Conservation (phyloP, 2,113 vertebrate genomes). For the Dicaeum eximium region DNA sequence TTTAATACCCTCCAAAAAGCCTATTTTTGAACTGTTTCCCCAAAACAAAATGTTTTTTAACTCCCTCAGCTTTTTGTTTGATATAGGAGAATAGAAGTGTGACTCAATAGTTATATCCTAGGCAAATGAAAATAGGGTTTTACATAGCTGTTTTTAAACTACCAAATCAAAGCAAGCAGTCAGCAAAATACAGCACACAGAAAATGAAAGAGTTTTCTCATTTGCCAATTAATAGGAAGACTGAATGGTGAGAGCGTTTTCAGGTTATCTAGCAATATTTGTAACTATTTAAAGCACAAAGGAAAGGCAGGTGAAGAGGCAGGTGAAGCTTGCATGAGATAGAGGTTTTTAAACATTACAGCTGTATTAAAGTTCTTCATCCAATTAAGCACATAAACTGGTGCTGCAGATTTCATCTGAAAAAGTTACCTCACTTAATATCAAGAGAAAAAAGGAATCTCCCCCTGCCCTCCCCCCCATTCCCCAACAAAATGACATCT, state of each 20-base stretch:
- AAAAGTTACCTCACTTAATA: not conserved
- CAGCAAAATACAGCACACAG: not conserved
- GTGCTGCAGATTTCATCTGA: not conserved
- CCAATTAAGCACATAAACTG: not conserved
- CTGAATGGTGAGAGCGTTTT: not conserved
- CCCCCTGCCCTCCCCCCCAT: fast-evolving
- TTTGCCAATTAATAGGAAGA: not conserved
- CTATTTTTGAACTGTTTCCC: not conserved
- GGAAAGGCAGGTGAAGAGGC: not conserved
- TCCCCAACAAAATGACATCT: too few species aligned
- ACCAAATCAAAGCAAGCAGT: not conserved
- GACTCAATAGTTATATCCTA: not conserved
- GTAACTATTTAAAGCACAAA: not conserved
- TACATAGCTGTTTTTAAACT: not conserved
- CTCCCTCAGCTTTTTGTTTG: not conserved
- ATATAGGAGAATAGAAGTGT: not conserved
- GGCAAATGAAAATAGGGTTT: not conserved
- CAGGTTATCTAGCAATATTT: not conserved
- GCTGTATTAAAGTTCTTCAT: not conserved
- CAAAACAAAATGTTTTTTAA: not conserved
- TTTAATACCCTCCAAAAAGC: not conserved
- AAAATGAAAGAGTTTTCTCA: not conserved
- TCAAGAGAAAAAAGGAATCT: not conserved
- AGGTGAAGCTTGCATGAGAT: not conserved
- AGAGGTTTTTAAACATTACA: not conserved